phyloP scores from a whole-genome alignment of 2,113 vertebrate genomes.

The Psittacula cyanocephala region DNA sequence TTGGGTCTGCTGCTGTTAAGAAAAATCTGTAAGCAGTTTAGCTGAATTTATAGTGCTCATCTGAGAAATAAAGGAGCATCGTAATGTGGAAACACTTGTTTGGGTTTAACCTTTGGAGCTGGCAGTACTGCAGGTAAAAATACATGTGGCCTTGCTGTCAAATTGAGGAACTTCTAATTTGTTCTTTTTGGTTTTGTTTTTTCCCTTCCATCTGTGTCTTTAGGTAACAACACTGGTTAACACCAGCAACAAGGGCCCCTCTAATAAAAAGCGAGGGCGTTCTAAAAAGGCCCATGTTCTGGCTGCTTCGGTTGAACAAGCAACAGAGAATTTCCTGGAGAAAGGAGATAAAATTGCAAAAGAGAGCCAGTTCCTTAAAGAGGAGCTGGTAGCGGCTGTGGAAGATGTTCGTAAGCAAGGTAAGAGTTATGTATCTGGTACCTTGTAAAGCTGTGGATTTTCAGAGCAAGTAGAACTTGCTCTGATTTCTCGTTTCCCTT shows the following conservation, averaged over 20 bases:
- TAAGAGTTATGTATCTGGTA: slow-evolving; percentile 49
- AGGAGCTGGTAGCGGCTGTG: slow-evolving; percentile 94
- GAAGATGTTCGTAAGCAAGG: slow-evolving; percentile 99
- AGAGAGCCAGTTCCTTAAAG: slow-evolving; percentile 96
- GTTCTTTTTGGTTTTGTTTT: not conserved
- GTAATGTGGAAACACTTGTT: not conserved
- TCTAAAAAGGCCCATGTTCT: slow-evolving; percentile 98
- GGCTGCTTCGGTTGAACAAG: slow-evolving; percentile 96
- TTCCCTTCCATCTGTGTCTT: not conserved
- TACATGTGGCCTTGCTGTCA: not conserved
- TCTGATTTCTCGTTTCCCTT: not conserved
- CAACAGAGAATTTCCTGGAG: slow-evolving; percentile 97
- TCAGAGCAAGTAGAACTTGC: not conserved
- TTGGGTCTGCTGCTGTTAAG: not conserved
- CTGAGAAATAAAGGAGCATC: not conserved
- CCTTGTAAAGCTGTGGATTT: not conserved
- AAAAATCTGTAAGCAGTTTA: not conserved
- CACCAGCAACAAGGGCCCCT: slow-evolving; percentile 96
- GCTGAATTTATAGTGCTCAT: not conserved
- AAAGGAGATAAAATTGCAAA: slow-evolving; percentile 99
- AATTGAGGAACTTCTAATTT: not conserved
- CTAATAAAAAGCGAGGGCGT: slow-evolving; percentile 97
- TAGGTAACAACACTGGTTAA: slow-evolving; percentile 98
- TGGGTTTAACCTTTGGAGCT: not conserved
- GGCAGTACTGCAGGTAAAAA: not conserved